phyloP scores from a whole-genome alignment of 2,113 vertebrate species.

The Ahaetulla prasina region DNA sequence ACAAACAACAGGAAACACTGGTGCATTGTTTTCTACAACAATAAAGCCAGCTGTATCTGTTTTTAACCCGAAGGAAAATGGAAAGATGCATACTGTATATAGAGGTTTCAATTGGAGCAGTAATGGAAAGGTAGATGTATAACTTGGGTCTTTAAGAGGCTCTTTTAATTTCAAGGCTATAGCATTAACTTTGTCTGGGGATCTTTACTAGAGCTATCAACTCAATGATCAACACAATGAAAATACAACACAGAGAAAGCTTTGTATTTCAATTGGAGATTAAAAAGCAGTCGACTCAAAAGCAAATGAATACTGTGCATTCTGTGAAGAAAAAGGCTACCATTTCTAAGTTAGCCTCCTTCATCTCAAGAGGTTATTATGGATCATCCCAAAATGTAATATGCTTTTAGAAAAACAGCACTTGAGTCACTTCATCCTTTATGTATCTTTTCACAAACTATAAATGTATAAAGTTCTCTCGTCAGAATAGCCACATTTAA shows the following conservation, averaged over 20 bases:
- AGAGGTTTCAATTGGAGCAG: constrained; percentile 58
- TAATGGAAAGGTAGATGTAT: constrained; percentile 62
- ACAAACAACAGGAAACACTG: constrained; percentile 37
- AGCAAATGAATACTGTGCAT: constrained; percentile 34
- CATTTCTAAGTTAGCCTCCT: constrained; percentile 35
- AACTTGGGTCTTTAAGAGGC: constrained; percentile 54
- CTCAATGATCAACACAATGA: constrained; percentile 63
- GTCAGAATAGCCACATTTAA: constrained; percentile 54
- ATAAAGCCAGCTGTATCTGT: constrained; percentile 43
- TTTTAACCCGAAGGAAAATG: constrained; percentile 51
- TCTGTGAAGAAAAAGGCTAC: constrained; percentile 37
- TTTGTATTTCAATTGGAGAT: constrained; percentile 48
- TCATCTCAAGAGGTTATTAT: constrained; percentile 45
- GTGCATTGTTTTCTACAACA: constrained; percentile 52
- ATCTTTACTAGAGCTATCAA: constrained; percentile 61
- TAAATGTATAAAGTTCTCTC: background rate
- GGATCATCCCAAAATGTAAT: constrained; percentile 51
- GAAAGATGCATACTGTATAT: background rate
- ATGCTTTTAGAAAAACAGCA: constrained; percentile 33
- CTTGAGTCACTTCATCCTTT: constrained; percentile 14
- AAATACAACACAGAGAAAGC: constrained; percentile 55
- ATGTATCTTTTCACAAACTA: background rate
- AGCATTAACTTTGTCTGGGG: constrained; percentile 57
- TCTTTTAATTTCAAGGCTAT: constrained; percentile 63
- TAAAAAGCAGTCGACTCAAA: constrained; percentile 41